Evolutionary conservation across 2,113 vertebrate species (phyloP).

Genomic region (Chrysemys picta): DNA sequence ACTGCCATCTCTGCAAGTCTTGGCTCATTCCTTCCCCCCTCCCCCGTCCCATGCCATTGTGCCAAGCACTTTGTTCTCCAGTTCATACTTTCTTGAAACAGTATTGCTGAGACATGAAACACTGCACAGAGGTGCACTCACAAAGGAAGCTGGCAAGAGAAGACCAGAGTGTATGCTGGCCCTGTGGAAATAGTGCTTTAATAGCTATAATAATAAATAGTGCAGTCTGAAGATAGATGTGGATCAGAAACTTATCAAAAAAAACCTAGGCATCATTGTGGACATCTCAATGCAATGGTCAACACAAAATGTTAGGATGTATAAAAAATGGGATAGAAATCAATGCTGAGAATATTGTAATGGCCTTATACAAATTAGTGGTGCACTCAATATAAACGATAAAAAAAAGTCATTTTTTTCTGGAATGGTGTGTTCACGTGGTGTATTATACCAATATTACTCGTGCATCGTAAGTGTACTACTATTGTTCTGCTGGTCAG

Average conservation of each 20-base stretch:
- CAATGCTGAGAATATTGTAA: background rate
- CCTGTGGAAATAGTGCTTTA: background rate
- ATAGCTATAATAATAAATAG: background rate
- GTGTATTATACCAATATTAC: background rate
- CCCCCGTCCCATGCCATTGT: background rate
- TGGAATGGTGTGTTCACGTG: background rate
- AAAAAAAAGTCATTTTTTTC: background rate
- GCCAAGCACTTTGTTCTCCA: background rate
- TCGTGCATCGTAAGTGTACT: background rate
- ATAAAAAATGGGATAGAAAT: background rate
- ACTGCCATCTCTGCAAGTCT: background rate
- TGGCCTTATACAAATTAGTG: background rate
- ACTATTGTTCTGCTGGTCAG: background rate
- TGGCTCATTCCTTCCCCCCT: background rate
- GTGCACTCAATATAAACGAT: background rate
- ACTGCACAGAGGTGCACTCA: background rate
- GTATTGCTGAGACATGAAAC: background rate
- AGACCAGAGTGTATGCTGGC: background rate
- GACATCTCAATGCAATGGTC: background rate
- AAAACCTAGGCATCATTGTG: background rate
- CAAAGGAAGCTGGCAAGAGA: background rate
- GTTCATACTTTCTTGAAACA: background rate
- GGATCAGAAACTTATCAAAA: background rate
- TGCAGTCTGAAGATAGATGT: background rate
- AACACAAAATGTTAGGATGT: background rate